Percentiles rank a stretch among this genome's conserved stretches.
Conservation (phyloP, 2,888 invertebrate genomes). For the Fragum sueziense region DNA sequence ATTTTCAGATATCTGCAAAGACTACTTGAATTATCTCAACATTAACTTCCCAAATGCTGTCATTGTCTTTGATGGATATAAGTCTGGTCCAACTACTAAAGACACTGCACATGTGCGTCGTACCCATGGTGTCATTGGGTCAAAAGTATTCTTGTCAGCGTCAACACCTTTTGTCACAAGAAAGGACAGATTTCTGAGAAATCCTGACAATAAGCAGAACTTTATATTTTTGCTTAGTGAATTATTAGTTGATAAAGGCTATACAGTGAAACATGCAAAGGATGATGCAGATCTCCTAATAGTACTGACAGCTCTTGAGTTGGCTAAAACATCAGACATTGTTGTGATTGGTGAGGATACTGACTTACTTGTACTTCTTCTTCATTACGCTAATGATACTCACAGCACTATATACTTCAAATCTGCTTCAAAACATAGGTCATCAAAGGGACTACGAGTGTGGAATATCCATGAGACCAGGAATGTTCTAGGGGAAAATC, state of each 20-base stretch:
- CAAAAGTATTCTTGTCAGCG: constrained; percentile 22
- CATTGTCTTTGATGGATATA: constrained; percentile 68
- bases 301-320: constrained; percentile 52
- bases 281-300: constrained; percentile 63
- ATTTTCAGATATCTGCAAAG: too few species aligned
- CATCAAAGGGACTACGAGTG: neutral
- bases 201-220: neutral
- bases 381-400: constrained; percentile 56
- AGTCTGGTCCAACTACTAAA: constrained; percentile 48
- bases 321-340: constrained; percentile 35
- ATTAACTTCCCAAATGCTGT: too few species aligned
- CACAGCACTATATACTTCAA: too few species aligned
- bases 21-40: too few species aligned
- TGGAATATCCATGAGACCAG: neutral
- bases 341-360: constrained; percentile 67
- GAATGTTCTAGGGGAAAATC: constrained; percentile 25
- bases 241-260: constrained; percentile 30
- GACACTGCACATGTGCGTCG: constrained; percentile 55
- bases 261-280: constrained; percentile 49
- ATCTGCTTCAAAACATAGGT: too few species aligned
- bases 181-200: constrained; percentile 21
- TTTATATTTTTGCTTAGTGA: constrained; percentile 31
- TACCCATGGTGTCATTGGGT: constrained; percentile 23
- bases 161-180: constrained; percentile 47
- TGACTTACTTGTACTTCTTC: constrained; percentile 64